A percentile compares a stretch with the other conserved stretches of the same genome.
These are phyloP conservation scores for Eolophus roseicapilla DNA, from an alignment of 2,113 vertebrate species.

Conservation along the genomic window DNA sequence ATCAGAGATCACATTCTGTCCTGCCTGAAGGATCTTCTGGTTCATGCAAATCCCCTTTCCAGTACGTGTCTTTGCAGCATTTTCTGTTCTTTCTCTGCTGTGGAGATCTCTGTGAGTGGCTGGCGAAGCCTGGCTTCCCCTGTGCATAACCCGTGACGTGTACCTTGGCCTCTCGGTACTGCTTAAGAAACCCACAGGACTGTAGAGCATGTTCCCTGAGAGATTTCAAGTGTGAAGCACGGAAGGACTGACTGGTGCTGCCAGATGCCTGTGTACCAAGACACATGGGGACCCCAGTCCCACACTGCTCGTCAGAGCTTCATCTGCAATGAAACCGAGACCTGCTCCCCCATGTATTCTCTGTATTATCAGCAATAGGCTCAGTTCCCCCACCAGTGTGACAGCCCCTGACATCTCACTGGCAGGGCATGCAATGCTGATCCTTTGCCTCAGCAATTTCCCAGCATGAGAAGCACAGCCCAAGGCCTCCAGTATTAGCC, in stretches of 20 bases:
- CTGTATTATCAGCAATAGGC: neutral
- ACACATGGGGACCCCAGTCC: rapidly evolving
- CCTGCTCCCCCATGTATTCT: rapidly evolving
- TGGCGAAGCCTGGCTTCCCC: neutral
- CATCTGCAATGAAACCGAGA: neutral
- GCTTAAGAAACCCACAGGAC: neutral
- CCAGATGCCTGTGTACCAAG: rapidly evolving
- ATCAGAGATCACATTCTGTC: neutral
- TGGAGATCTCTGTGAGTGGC: neutral
- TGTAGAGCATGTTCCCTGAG: neutral
- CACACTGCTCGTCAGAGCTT: neutral
- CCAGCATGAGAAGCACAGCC: neutral
- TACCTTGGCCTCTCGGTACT: neutral
- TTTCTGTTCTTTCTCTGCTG: neutral
- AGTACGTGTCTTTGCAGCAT: rapidly evolving
- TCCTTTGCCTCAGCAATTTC: neutral
- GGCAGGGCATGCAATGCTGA: rapidly evolving
- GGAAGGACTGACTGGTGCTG: neutral
- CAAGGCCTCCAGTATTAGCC: neutral
- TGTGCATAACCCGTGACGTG: rapidly evolving
- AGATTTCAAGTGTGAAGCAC: neutral
- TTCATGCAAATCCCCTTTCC: neutral
- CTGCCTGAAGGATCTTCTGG: neutral
- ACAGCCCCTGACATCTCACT: neutral
- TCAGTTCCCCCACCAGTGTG: neutral